Evolutionary conservation across 2,797 vertebrate genomes (phyloP).

Genomic region (Morus bassanus): DNA sequence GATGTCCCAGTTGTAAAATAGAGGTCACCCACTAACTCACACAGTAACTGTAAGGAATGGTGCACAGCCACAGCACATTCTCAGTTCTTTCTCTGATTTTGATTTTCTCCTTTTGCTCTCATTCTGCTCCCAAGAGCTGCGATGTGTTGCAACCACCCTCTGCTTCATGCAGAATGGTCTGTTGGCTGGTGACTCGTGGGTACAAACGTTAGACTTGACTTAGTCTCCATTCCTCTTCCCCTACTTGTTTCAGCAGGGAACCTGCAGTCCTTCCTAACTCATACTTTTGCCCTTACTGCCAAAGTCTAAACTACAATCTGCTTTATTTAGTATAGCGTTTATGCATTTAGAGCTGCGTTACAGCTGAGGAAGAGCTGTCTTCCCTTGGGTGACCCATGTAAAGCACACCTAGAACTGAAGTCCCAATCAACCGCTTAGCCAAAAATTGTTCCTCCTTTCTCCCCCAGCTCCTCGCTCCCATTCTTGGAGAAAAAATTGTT

Average conservation of each 20-base stretch:
- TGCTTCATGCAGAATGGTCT: background rate
- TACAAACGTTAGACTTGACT: background rate
- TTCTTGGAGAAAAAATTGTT: background rate
- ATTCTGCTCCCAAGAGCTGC: background rate
- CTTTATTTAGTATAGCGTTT: background rate
- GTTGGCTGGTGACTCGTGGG: rapidly evolving
- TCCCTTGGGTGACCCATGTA: background rate
- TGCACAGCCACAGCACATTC: background rate
- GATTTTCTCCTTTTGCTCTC: background rate
- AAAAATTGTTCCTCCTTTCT: background rate
- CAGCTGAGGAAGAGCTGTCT: background rate
- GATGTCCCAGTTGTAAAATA: background rate
- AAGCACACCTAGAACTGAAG: background rate
- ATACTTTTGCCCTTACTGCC: background rate
- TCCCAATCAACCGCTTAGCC: background rate
- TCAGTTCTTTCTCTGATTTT: background rate
- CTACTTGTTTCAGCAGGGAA: background rate
- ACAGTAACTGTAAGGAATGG: background rate
- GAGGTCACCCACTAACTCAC: background rate
- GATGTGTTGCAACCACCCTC: background rate
- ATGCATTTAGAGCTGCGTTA: background rate
- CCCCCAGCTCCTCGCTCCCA: rapidly evolving
- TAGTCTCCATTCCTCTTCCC: background rate
- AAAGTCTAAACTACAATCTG: background rate
- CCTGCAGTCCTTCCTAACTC: background rate